Evolutionary conservation across 2,797 vertebrate genomes (phyloP), one percentile per base, ranked within the genome.

Genomic region (Siniperca scherzeri): DNA sequence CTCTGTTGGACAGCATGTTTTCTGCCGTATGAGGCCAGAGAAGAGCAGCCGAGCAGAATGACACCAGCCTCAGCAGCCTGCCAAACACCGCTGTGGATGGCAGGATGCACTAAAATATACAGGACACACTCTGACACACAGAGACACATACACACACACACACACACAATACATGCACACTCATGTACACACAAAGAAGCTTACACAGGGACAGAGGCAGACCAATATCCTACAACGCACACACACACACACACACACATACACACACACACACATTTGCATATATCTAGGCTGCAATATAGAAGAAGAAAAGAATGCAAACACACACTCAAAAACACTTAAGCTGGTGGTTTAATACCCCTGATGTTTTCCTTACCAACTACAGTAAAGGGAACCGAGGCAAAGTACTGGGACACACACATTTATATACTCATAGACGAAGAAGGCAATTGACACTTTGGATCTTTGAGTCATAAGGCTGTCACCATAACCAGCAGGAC

Each of bases 1-100:
- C 94, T 93, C 94, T 88, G 93, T 86, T 92, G 92, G 93, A 91
- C 91, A 91, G 80, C 82, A 52, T 94, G 83, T 90, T 91, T 74
- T 87, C 76, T 74, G 79, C 70, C 16, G 57, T 83, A 65, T 59
- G 74, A 71, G 85, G 87, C 90, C 86, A 89, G 88, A 81, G 86
- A 73, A 55, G 84, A 90, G 91, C 91, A 94, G 85, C 89, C 81
- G 79, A 91, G 92, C 91, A 92, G 91, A 95, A 91, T 92, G 86
- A 91, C 92, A 94, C 87, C 88, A 80, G 88, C 81, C 87, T 89
- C 85, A 83, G 88, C 89, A 87, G 90, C 82, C 92, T 91, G 91
- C 89, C 93, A 92, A 84, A 88, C 85, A 87, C 83, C 56, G 77
- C 84, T 80, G 85, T 83, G 89, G 88, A 92, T 85, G 87, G 86